Percentiles rank a stretch among this genome's conserved stretches.
phyloP scores from a whole-genome alignment of 2,888 invertebrate species.

The Germaria angustata region DNA sequence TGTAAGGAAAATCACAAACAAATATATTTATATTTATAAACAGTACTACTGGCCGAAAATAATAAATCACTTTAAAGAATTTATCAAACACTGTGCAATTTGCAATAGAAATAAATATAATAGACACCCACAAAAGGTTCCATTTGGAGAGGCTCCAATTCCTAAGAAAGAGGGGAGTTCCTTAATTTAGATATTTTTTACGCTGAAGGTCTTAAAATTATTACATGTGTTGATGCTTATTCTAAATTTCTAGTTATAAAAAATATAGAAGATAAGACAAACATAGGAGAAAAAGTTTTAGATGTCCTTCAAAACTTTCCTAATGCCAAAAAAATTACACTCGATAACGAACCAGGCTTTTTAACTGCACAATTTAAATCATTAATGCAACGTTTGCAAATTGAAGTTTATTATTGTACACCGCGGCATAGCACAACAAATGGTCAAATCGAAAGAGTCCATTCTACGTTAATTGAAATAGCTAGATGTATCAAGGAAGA shows the following conservation, averaged over 20 bases:
- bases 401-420: no score
- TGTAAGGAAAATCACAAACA: background rate
- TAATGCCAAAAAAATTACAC: slow-evolving; percentile 30
- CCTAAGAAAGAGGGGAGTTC: slow-evolving; percentile 51
- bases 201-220: background rate
- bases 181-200: slow-evolving; percentile 54
- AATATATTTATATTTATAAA: background rate
- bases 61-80: slow-evolving; percentile 48
- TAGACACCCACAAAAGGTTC: slow-evolving; percentile 47
- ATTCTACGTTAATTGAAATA: background rate
- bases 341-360: slow-evolving; percentile 63
- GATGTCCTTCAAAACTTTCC: slow-evolving; percentile 52
- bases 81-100: slow-evolving; percentile 34
- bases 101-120: slow-evolving; percentile 55
- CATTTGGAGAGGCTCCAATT: slow-evolving; percentile 61
- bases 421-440: background rate
- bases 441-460: background rate
- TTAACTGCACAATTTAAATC: slow-evolving; percentile 33
- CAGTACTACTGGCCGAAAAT: slow-evolving; percentile 50
- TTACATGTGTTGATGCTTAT: background rate
- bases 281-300: background rate
- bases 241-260: background rate
- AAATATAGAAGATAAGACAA: background rate
- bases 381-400: slow-evolving; percentile 14
- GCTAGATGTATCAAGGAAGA: slow-evolving; percentile 17